Evolutionary conservation across 2,888 invertebrate species (phyloP).

Genomic region (Axea sp.): DNA sequence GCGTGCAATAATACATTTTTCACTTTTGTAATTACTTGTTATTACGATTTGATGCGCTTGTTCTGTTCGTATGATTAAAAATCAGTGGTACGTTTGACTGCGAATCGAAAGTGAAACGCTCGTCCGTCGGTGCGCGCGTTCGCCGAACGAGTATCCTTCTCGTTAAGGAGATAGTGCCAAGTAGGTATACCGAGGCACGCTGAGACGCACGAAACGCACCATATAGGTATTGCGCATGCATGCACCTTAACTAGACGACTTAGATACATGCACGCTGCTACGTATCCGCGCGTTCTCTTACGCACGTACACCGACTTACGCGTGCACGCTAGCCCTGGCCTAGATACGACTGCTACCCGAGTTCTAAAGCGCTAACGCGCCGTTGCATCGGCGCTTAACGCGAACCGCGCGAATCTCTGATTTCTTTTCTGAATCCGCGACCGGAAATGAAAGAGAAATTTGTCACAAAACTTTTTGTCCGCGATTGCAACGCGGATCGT

Average conservation of each 20-base stretch:
- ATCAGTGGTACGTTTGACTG: constrained; percentile 61
- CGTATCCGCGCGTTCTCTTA: constrained; percentile 50
- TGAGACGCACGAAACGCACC: constrained; percentile 59
- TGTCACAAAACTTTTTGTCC: constrained; percentile 24
- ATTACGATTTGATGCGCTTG: constrained; percentile 40
- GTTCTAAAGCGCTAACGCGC: constrained; percentile 62
- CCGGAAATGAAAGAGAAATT: constrained; percentile 55
- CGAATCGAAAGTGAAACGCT: constrained; percentile 71
- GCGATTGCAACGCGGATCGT: too few relatives aligned
- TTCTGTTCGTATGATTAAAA: constrained; percentile 56
- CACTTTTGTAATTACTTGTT: constrained; percentile 48
- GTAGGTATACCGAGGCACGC: constrained; percentile 63
- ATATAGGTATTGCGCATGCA: constrained; percentile 59
- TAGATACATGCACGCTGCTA: constrained; percentile 51
- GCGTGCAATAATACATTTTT: constrained; percentile 49
- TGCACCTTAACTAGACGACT: constrained; percentile 62
- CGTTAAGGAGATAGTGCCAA: constrained; percentile 70
- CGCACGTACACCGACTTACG: constrained; percentile 55
- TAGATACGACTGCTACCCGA: constrained; percentile 74
- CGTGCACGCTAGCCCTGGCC: constrained; percentile 77
- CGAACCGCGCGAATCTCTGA: constrained; percentile 53
- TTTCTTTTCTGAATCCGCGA: constrained; percentile 47
- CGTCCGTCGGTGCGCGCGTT: constrained; percentile 20
- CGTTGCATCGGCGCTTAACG: constrained; percentile 66
- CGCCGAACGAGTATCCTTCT: constrained; percentile 60